Evolutionary conservation across 30 jellyfish, hydroid and myxozoan genomes (phyloP), one percentile per base, ranked within the genome.

Genomic region (Cassiopea andromeda): DNA sequence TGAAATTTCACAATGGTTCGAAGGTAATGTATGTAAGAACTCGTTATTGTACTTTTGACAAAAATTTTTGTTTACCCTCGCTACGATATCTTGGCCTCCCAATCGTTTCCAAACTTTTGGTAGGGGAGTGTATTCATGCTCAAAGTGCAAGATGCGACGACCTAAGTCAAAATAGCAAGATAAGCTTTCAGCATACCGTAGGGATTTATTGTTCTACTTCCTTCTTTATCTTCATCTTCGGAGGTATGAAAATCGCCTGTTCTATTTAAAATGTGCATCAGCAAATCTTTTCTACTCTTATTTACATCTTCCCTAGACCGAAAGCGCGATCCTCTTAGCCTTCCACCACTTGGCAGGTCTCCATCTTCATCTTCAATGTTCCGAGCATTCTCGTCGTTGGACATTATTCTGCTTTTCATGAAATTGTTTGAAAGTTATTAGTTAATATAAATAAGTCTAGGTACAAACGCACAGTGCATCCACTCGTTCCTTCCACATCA

Each of bases 261-360:
- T 44, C 89, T 86, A 70, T 50, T 69, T 68, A 86, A 77, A 64
- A 86, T 86, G 38, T 86, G 93, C 87, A 86, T 60, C 44, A 86
- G 15, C 58, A 86, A 66, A 47, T 86, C 93, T 67, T 86, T 86
- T 69, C 85, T 80, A 82, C 64, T 86, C 43, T 54, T 66, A 43
- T 86, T 89, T 77, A 86, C 17, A 15, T 76, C 82, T 46, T 69
- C 88, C 47, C 89, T 69, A 17, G 80, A 80, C 17, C 90, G 64
- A 4, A 70, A 57, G 45, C 90, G 49, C 1, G 80, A 64, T 17
- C 72, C 54, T 46, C 79, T 66, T 15, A 66, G 17, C 73, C 90
- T 81, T 17, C 58, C 50, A 1, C 86, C 60, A 17, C 27, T 45
- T 61, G 90, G 90, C 82, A 81, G 17, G 1, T 67, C 90, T 81